These are phyloP conservation scores for Hoplostethus mediterraneus DNA, from an alignment of 2,797 vertebrate species.

Conservation along the genomic window DNA sequence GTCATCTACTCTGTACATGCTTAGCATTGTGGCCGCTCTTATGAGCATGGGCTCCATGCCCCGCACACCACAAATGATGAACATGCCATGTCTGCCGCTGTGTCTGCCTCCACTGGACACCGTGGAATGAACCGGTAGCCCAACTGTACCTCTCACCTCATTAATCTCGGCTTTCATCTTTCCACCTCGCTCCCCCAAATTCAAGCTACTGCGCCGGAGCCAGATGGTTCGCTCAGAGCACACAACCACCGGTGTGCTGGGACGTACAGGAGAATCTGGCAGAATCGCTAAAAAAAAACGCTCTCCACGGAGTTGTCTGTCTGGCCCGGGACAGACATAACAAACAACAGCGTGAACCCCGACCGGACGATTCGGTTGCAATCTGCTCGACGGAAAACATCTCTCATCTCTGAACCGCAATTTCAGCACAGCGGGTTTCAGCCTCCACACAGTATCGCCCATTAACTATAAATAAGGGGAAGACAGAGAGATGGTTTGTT, in stretches of 20 bases:
- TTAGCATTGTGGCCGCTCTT: slow-evolving; percentile 46
- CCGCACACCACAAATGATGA: slow-evolving; percentile 39
- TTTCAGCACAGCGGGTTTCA: slow-evolving; percentile 33
- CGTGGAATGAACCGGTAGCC: slow-evolving; percentile 23
- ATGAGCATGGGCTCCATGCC: slow-evolving; percentile 20
- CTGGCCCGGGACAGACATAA: slow-evolving; percentile 30
- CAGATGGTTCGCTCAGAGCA: slow-evolving; percentile 45
- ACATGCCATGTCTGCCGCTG: slow-evolving; percentile 25
- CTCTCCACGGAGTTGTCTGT: slow-evolving; percentile 33
- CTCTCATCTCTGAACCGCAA: slow-evolving; percentile 46
- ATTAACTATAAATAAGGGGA: slow-evolving; percentile 3
- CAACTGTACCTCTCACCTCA: slow-evolving; percentile 50
- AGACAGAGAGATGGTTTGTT: slow-evolving; percentile 38
- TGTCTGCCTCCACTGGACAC: slow-evolving; percentile 37
- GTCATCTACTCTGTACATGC: slow-evolving; percentile 9
- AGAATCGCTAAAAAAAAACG: slow-evolving; percentile 25
- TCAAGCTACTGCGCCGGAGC: slow-evolving; percentile 35
- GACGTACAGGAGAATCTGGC: slow-evolving; percentile 41
- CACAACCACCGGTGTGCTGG: slow-evolving; percentile 44
- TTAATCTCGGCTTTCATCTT: slow-evolving; percentile 70
- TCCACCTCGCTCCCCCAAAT: slow-evolving; percentile 38
- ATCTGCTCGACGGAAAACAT: slow-evolving; percentile 52
- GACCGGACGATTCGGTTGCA: slow-evolving; percentile 52
- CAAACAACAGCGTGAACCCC: slow-evolving; percentile 55
- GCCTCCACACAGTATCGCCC: slow-evolving; percentile 31